Evolutionary conservation across 2,797 vertebrate genomes (phyloP), one percentile per base, ranked within the genome.

Genomic region (Sebastes diaconus): DNA sequence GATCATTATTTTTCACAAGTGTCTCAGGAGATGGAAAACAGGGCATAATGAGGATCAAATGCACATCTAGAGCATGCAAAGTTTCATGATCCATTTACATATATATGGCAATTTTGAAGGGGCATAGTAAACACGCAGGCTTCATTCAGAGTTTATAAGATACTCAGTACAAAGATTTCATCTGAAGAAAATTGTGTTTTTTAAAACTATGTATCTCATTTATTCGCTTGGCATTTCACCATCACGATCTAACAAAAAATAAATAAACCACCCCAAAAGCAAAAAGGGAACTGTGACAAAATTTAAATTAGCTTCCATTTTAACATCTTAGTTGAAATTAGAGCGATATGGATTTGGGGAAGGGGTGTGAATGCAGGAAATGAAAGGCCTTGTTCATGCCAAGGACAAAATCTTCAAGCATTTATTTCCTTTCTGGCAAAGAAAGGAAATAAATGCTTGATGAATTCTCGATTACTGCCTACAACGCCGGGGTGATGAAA

Each of bases 1-100:
- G 86, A 93, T 90, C 89, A 91, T 94, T 94, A 93, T 91, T 91
- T 92, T 90, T 88, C 84, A 87, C 75, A 71, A 85, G 86, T 61
- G n/a, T 85, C 75, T 78, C 77, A 59, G 69, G 57, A 84, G 79
- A 87, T 75, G 77, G 68, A 79, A 88, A 91, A 91, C 80, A 82
- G 80, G 78, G 80, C 84, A 80, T 88, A 88, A 89, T 89, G 73
- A 88, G 88, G 88, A 84, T 90, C 85, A 87, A 78, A 90, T 71
- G 79, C 75, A 85, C 73, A 87, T 42, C 61, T 34, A 77, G 54
- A 55, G 52, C 58, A 84, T 52, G 55, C 77, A 78, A 58, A 60
- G 66, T 63, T 54, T 64, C 55, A 52, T 61, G 52, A 77, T 59
- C 55, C 77, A 82, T 86, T 89, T 78, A 76, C 69, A 86, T 76